Evolutionary conservation across 2,888 invertebrate genomes (phyloP).

Genomic region (Metacarcinus magister): DNA sequence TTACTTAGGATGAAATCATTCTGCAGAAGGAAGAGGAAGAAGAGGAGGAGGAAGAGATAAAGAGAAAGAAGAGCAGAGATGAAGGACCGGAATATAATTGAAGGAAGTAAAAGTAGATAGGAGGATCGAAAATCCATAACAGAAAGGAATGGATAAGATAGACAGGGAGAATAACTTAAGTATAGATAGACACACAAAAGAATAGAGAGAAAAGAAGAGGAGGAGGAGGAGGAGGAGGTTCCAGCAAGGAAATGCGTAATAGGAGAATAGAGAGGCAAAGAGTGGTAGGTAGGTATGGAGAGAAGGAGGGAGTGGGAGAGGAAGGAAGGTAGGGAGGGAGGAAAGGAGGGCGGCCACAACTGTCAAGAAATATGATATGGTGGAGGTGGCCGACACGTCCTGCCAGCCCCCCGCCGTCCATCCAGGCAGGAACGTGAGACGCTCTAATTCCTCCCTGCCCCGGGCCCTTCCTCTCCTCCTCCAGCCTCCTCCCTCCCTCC

Average conservation of each 20-base stretch:
- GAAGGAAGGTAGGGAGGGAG: not conserved
- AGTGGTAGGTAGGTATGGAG: not conserved
- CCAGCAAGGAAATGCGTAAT: not conserved
- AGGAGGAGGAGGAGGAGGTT: not conserved
- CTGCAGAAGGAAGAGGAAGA: not conserved
- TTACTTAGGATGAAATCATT: not conserved
- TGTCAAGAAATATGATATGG: constrained; percentile 30
- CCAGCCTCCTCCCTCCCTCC: not conserved
- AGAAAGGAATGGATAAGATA: not conserved
- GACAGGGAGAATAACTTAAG: not conserved
- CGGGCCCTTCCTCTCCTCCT: not conserved
- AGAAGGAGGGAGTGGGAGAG: not conserved
- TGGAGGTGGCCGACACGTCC: not conserved
- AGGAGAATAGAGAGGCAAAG: not conserved
- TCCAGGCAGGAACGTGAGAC: constrained; percentile 21
- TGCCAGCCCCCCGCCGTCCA: not conserved
- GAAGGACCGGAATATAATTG: not conserved
- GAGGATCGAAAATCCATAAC: not conserved
- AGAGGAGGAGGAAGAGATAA: not conserved
- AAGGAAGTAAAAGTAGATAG: not conserved
- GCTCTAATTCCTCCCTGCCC: not conserved
- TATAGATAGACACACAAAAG: not conserved
- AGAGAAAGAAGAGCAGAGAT: not conserved
- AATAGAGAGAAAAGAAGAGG: not conserved
- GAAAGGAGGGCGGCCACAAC: not conserved